These are phyloP conservation scores for Timema podura DNA, from an alignment of 2,888 invertebrate species.

Conservation along the genomic window DNA sequence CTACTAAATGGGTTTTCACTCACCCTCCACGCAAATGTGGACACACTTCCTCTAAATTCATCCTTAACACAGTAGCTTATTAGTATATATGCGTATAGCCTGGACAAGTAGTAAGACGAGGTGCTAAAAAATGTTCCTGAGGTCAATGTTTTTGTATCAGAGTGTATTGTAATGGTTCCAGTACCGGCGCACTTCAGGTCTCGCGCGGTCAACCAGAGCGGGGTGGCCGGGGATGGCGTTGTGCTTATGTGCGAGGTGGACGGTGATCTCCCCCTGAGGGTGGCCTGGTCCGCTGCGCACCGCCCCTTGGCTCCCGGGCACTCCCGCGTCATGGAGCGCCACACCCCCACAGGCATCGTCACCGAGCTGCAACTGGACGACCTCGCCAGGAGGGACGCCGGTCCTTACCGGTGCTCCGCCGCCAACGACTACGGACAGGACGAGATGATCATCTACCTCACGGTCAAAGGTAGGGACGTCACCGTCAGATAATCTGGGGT, in stretches of 20 bases:
- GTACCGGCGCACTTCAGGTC: conserved; percentile 37
- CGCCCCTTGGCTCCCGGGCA: conserved; percentile 30
- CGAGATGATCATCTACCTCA: conserved; percentile 45
- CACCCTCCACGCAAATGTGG: no score
- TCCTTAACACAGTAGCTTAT: no score
- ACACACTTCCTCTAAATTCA: no score
- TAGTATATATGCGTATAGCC: no score
- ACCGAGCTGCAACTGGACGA: conserved; percentile 40
- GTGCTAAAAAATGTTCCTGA: no score
- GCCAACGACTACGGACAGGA: conserved; percentile 49
- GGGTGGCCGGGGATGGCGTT: conserved; percentile 42
- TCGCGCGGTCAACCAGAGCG: conserved; percentile 41
- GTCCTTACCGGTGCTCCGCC: conserved; percentile 46
- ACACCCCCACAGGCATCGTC: conserved; percentile 40
- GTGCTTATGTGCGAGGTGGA: conserved; percentile 45
- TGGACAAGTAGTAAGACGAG: no score
- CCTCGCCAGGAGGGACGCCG: conserved; percentile 37
- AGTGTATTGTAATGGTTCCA: conserved; percentile 18
- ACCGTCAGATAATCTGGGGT: not conserved
- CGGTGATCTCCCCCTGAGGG: conserved; percentile 47
- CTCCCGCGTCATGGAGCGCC: conserved; percentile 36
- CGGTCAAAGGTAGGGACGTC: conserved; percentile 45
- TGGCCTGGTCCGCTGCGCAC: conserved; percentile 42
- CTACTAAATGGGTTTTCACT: no score
- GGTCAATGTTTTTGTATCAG: no score